phyloP scores from a whole-genome alignment of 2,888 invertebrate species.

The Diarsia mendica region DNA sequence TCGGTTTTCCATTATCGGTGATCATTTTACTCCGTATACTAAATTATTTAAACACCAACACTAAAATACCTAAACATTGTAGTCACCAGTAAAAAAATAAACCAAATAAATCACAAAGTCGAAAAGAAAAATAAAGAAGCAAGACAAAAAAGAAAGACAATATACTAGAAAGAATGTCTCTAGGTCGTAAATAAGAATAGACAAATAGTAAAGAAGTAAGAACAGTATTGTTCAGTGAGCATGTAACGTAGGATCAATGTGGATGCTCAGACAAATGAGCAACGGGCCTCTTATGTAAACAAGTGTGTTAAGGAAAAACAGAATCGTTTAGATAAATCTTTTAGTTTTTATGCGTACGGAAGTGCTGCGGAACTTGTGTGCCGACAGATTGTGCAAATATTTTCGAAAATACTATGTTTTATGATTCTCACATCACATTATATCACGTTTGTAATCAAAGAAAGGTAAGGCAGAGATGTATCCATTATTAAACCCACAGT shows the following conservation, averaged over 20 bases:
- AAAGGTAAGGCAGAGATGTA: too few species aligned
- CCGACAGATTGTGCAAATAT: neutral
- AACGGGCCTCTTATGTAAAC: slow-evolving; percentile 36
- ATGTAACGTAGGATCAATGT: slow-evolving; percentile 16
- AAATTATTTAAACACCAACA: neutral
- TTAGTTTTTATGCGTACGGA: slow-evolving; percentile 2
- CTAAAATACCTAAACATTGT: neutral
- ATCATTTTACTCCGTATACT: too few species aligned
- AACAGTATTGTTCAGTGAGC: slow-evolving; percentile 29
- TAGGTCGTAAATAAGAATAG: slow-evolving; percentile 43
- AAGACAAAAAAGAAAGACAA: slow-evolving; percentile 7
- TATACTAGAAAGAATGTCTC: slow-evolving; percentile 2
- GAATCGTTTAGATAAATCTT: slow-evolving; percentile 41
- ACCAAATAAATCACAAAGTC: slow-evolving; percentile 10
- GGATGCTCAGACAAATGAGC: slow-evolving; percentile 31
- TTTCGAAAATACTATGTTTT: neutral
- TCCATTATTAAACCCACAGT: too few species aligned
- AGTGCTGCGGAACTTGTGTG: neutral
- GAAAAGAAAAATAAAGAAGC: slow-evolving; percentile 3
- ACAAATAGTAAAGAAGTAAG: slow-evolving; percentile 12
- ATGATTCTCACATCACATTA: too few species aligned
- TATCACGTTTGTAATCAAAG: too few species aligned
- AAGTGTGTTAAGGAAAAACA: slow-evolving; percentile 32
- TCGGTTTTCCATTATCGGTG: too few species aligned
- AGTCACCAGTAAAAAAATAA: neutral